phyloP scores from a whole-genome alignment of 1,140 invertebrate species.

The Homarus americanus region DNA sequence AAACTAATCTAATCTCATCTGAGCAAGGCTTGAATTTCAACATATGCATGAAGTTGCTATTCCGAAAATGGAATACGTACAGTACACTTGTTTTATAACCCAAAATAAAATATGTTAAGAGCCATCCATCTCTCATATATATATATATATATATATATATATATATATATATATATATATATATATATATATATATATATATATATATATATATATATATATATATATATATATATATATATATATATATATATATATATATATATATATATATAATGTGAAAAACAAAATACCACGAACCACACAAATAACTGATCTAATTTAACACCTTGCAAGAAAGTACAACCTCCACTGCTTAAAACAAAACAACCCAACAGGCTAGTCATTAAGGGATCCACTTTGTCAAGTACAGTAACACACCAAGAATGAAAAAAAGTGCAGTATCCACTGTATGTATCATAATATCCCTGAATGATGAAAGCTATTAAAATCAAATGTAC shows the following conservation, averaged over 20 bases:
- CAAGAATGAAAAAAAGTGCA: neutral
- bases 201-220: too few species aligned
- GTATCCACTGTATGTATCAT: slow-evolving; percentile 5
- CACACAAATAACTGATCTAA: too few species aligned
- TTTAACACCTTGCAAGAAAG: neutral
- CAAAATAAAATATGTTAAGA: too few species aligned
- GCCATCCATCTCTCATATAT: too few species aligned
- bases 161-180: too few species aligned
- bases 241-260: too few species aligned
- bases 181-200: too few species aligned
- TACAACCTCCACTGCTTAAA: neutral
- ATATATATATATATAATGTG: neutral
- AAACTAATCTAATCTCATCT: slow-evolving; percentile 11
- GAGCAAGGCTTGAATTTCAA: slow-evolving; percentile 1
- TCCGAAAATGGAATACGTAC: neutral
- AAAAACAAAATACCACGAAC: neutral
- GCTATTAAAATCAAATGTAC: neutral
- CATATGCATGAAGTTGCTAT: neutral
- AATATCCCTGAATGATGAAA: slow-evolving; percentile 21
- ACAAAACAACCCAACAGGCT: slow-evolving; percentile 9
- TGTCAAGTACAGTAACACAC: neutral
- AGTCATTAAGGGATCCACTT: neutral
- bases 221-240: too few species aligned
- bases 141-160: too few species aligned
- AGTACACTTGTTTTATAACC: too few species aligned